These are phyloP conservation scores for Papilio protenor DNA, from an alignment of 2,888 invertebrate genomes.

Conservation along the genomic window DNA sequence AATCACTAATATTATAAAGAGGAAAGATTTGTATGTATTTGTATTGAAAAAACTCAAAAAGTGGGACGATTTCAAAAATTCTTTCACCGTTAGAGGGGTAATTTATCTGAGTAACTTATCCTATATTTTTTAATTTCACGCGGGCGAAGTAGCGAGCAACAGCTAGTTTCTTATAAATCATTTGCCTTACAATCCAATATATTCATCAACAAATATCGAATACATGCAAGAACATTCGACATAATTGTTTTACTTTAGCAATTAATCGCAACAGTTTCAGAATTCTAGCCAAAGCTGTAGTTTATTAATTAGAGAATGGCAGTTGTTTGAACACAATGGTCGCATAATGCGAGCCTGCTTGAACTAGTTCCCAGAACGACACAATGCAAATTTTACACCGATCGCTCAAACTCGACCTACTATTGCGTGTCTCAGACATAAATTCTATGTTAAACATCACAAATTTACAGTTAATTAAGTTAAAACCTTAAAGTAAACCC, in stretches of 20 bases:
- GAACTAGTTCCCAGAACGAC: slow-evolving; percentile 37
- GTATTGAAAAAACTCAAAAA: too few species aligned
- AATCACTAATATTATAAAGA: too few species aligned
- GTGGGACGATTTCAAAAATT: too few species aligned
- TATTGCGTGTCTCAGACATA: slow-evolving; percentile 8
- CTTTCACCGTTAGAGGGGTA: too few species aligned
- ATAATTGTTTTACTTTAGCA: neutral
- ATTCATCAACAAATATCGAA: neutral
- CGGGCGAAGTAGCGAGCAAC: too few species aligned
- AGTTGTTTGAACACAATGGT: slow-evolving; percentile 31
- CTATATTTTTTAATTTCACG: too few species aligned
- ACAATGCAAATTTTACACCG: slow-evolving; percentile 30
- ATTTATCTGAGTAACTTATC: too few species aligned
- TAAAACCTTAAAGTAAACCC: neutral
- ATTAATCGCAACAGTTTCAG: slow-evolving; percentile 4
- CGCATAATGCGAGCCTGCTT: slow-evolving; percentile 33
- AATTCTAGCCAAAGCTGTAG: slow-evolving; percentile 16
- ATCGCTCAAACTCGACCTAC: neutral
- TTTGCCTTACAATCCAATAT: neutral
- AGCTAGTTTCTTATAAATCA: neutral
- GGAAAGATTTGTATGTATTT: too few species aligned
- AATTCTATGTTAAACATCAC: slow-evolving; percentile 8
- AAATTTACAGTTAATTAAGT: neutral
- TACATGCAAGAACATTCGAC: neutral
- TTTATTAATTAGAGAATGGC: slow-evolving; percentile 39